Base-by-base conservation (phyloP, 2,797 vertebrate genomes). In the Ispidina picta region DNA sequence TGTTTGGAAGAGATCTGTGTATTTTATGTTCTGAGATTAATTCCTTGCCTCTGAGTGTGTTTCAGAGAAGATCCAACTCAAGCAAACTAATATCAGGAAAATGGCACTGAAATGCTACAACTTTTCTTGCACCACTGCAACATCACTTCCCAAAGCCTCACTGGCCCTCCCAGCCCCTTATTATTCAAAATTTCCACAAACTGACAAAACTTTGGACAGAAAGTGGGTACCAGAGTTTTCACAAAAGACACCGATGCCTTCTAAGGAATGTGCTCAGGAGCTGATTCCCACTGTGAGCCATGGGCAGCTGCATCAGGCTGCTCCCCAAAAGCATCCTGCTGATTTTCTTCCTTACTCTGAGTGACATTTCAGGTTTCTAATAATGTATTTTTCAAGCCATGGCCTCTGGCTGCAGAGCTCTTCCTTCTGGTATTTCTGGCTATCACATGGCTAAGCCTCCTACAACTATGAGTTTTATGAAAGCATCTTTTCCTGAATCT, bases 401-500 rank as follows among this genome's bases (percentile, higher is more conserved):
- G 74, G 51, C 55, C 76, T 71, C 63, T 76, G 65, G 31, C 78
- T 77, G 52, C 59, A 69, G 31, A 70, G 55, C 66, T 66, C 48
- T 81, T 76, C 56, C 48, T 69, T 49, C 56, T 79, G 74, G 25
- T 66, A 12, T 70, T 92, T 37, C 63, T 83, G 63, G 31, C 29
- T 69, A 29, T 69, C 55, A 33, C 37, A 6, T 7, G 23, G 29
- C 48, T 65, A 62, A 88, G 52, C n/a, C 63, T 92, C 74, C 77
- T 52, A 44, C 86, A 70, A 5, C 43, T 26, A 9, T 4, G 64
- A 70, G 64, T 25, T 81, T 79, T 46, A 37, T 63, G 64, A 59
- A 44, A 76, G 41, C 60, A 60, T 58, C 71, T 86, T 93, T 77
- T 80, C 83, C 83, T 82, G 74, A 88, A 90, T 37, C 15, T 22